Evolutionary conservation across 2,888 invertebrate genomes (phyloP), one percentile per base, ranked within the genome.

Genomic region (Scelioninae gen. 1): DNA sequence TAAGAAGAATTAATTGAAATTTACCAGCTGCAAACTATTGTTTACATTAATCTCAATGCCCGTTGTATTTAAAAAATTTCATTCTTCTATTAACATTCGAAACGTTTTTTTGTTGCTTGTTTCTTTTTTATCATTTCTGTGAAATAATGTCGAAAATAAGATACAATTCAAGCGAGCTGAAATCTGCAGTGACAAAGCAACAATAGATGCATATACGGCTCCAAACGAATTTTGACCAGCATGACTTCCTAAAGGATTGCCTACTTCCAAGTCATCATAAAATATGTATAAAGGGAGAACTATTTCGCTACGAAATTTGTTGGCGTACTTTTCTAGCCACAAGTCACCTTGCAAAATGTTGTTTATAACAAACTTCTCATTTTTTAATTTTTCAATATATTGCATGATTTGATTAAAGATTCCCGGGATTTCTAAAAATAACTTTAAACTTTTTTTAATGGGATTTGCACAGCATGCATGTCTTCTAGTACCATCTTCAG

Each of bases 351-450:
- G 58, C 16, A 58, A 40, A 16, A 58, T 58, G n/a, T 58, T 58
- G 11, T 38, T 16, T 58, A 58, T 58, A 58, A 58, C 11, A 40
- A 16, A 7, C 7, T 13, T 13, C 40, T 58, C 38, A 5, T 58
- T 15, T 13, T 1, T 9, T 38, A 40, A 40, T 9, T 13, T 9
- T 31, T 40, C 9, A 3, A 58, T 58, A 16, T 58, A 58, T 15
- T 16, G 6, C 40, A 38, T 6, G 38, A 58, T 58, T 40, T 58
- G 58, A 31, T 38, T 58, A 9, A 58, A 58, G 23, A 58, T 16
- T 31, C 58, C 58, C 40, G 58, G 58, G 11, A 58, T 58, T 38
- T 58, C 10, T 16, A 58, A 58, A 58, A 58, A 58, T 38, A 16
- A 40, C 5, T 10, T n/a, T 11, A 43, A n/a, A n/a, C 43, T 43